Evolutionary conservation across 2,888 invertebrate genomes (phyloP), one percentile per base, ranked within the genome.

Genomic region (Anorthoa munda): DNA sequence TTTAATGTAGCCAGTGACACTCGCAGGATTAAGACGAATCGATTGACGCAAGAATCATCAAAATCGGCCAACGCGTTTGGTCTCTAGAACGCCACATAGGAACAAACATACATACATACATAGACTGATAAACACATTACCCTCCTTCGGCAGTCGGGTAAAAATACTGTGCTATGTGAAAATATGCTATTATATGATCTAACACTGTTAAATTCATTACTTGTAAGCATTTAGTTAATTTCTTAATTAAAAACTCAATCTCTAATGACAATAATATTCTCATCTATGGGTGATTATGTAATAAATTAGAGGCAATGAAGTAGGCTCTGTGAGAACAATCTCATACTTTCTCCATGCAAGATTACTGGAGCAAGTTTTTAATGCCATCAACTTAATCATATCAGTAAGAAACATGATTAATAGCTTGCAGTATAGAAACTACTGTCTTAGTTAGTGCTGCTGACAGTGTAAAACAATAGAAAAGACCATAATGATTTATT

Each of bases 311-410:
- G 67, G 59, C 71, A 84, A 83, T 83, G 76, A 81, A 77, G 72
- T 77, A 78, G 75, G 68, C 61, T 76, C 80, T 74, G 83, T 86
- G 80, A 79, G 83, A 84, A 84, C 77, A 80, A 75, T 88, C 84
- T 78, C 84, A 85, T 83, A 87, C 89, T 89, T 89, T 89, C 89
- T 88, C 90, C 77, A 81, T 78, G 76, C 78, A 77, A 75, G 64
- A 75, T 82, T 79, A 79, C 72, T 81, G 46, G 84, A 82, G 72
- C 85, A 83, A 84, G 79, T 86, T 86, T 84, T 86, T 84, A 87
- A 84, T 76, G 60, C 73, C 77, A 79, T 79, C 71, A 66, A 86
- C 72, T 82, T 83, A 75, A 85, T 86, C 82, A 78, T 85, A 77
- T 75, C 65, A 75, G 66, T 80, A 77, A 87, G 77, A 84, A 82